Base-by-base conservation (phyloP, 1,140 invertebrate species). In the Meloidogyne floridensis region DNA sequence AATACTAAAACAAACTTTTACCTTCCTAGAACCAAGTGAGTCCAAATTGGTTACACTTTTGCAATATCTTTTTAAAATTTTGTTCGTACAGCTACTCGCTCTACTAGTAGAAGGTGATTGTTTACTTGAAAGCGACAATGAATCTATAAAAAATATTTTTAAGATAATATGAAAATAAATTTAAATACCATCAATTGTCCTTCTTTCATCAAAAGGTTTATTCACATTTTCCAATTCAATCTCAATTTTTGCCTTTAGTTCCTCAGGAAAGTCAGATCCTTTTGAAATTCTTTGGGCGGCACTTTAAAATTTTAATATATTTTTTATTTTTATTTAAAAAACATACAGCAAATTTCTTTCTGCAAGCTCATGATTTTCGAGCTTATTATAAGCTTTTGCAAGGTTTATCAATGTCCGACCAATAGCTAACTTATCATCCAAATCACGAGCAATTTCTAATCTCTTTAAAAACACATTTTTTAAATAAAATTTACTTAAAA, bases 321-420 rank as follows among this genome's bases (percentile, higher is more conserved):
- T 70, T 20, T 7, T 18, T 18, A 10, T 32, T 32, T 32, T 32
- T 32, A 78, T 32, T 43, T 18, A 72, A 7, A 6, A 65, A 18
- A 79, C 20, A 47, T 79, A 72, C 72, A 79, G n/a, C 5, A 79
- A 65, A 6, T n/a, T 65, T 9, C 72, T 79, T 2, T 7, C 9
- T 6, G 77, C 59, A 8, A 11, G 18, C 18, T 79, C 77, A 32
- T 71, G 53, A n/a, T 72, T 72, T 51, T 20, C 65, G 18, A 79
- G 20, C 18, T 72, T 20, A 6, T 18, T 51, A 15, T 69, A 20
- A 43, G 56, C 54, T 71, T 72, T 79, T 69, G 42, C 18, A 11
- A 79, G 32, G 13, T 79, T 79, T 20, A 51, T 79, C 11, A 71
- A 69, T 43, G 77, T 20, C 15, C 77, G 77, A 20, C 77, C 32